Conservation (phyloP, 1,140 invertebrate species). For the Neodiprion virginianus region DNA sequence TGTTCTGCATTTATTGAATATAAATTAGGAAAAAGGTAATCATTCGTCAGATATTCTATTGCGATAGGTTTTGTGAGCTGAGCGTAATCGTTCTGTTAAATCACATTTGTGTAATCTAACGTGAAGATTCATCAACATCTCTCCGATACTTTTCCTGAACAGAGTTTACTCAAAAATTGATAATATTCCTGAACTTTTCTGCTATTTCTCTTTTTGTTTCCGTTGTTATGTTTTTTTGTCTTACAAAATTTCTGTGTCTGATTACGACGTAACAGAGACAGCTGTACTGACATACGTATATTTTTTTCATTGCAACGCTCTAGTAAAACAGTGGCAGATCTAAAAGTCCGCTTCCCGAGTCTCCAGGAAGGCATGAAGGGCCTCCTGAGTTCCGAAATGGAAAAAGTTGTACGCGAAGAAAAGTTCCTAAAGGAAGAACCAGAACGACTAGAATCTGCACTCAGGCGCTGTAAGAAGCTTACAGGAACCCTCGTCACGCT, state of each 20-base stretch:
- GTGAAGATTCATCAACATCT: constrained; percentile 23
- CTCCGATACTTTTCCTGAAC: constrained; percentile 41
- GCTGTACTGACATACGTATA: too few relatives aligned
- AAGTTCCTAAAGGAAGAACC: constrained; percentile 97
- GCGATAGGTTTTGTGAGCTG: not conserved
- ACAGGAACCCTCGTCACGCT: constrained; percentile 95
- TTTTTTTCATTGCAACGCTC: constrained; percentile 38
- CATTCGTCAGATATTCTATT: not conserved
- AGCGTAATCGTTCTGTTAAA: not conserved
- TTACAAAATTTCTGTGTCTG: too few relatives aligned
- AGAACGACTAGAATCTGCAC: constrained; percentile 86
- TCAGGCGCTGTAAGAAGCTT: constrained; percentile 93
- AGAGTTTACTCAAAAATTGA: constrained; percentile 27
- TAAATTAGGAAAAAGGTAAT: not conserved
- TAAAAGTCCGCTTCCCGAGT: constrained; percentile 89
- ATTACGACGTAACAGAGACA: too few relatives aligned
- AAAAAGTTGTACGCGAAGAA: constrained; percentile 91
- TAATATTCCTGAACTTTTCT: constrained; percentile 29
- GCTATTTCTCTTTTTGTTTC: constrained; percentile 14
- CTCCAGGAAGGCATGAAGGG: constrained; percentile 89
- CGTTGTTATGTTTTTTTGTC: too few relatives aligned
- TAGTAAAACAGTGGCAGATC: constrained; percentile 93
- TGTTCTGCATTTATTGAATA: not conserved
- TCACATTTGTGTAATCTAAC: not conserved
- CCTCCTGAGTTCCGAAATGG: constrained; percentile 91